Evolutionary conservation across 35 echinoderm and acorn worm species (phyloP).

Genomic region (Holothuria glaberrima): DNA sequence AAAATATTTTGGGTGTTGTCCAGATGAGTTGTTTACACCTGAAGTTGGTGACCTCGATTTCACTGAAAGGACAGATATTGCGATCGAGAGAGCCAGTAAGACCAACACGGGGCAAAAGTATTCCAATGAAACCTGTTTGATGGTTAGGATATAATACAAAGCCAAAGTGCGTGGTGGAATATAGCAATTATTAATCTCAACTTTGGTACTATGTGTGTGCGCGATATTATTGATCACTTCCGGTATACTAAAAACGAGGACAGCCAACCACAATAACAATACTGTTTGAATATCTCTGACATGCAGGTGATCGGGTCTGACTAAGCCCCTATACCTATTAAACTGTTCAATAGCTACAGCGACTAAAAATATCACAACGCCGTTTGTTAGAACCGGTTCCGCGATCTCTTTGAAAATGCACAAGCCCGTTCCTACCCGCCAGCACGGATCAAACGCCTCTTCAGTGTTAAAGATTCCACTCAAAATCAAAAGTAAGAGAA

Average conservation of each 20-base stretch:
- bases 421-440: background rate
- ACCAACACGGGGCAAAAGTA: background rate
- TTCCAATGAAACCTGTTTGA: constrained; percentile 5
- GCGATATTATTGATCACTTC: constrained; percentile 21
- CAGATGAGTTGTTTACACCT: background rate
- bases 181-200: background rate
- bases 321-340: background rate
- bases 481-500: constrained; percentile 3
- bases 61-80: background rate
- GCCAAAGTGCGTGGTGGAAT: background rate
- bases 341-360: constrained; percentile 18
- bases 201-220: background rate
- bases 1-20: constrained; percentile 28
- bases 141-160: background rate
- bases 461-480: constrained; percentile 28
- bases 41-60: background rate
- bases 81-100: background rate
- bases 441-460: constrained; percentile 51
- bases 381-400: constrained; percentile 28
- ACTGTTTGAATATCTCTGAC: background rate
- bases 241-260: constrained; percentile 31
- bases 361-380: constrained; percentile 25
- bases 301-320: background rate
- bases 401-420: constrained; percentile 19
- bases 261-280: background rate